Evolutionary conservation across 2,797 vertebrate genomes (phyloP), one percentile per base, ranked within the genome.

Genomic region (Tangara arthus): DNA sequence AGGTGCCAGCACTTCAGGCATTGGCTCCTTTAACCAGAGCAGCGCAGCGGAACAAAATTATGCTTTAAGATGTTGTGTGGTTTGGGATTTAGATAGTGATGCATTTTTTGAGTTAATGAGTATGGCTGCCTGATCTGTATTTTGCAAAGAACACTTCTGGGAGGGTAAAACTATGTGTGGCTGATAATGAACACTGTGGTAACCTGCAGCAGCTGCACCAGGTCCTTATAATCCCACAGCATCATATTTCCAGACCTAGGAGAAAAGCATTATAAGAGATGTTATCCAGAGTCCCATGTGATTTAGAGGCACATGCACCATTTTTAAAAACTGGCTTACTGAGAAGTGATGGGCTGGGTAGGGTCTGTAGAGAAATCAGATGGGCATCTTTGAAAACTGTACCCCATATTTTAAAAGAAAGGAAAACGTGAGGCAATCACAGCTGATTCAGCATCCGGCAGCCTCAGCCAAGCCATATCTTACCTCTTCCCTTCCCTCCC

Each of bases 361-460:
- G 70, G n/a, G 22, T 47, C 82, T 64, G 44, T 32, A 47, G 63
- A 84, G n/a, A 72, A 95, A 30, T 94, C 55, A 79, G 80, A 94
- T 90, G 80, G 71, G 35, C 92, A 87, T 35, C 94, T 96, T 81
- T 66, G 37, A 88, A 95, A 82, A 60, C 49, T 73, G 85, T 82
- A 82, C 82, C 82, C 82, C 82, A 90, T 73, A 30, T 94, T 93
- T 90, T 88, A 96, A 96, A 93, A 95, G 93, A 94, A 95, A 94
- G 95, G 95, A 95, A 97, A 96, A 96, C 68, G 95, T 96, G 95
- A 96, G 89, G 94, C 95, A 93, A 93, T 95, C 18, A 8, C 92
- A 96, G 93, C 95, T 96, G 95, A 97, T 96, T 97, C 95, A 97
- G 94, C 87, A 95, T 97, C 96, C 95, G 95, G 95, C 87, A 87